Conservation (phyloP, 2,888 invertebrate species). For the Cosmia pyralina region DNA sequence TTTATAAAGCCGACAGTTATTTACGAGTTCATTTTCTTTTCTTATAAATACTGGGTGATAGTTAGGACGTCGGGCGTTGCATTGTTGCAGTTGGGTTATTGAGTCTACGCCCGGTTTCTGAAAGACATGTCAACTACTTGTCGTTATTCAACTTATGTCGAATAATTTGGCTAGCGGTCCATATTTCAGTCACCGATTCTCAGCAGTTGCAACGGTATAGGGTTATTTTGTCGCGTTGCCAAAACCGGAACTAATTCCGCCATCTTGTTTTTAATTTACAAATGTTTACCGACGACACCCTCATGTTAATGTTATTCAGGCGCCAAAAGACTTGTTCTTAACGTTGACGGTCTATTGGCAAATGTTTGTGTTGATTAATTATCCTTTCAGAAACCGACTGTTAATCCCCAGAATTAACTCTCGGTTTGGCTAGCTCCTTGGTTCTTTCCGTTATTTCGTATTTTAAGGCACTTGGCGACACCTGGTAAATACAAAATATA, state of each 20-base stretch:
- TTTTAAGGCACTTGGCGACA: slow-evolving; percentile 79
- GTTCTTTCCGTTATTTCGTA: slow-evolving; percentile 82
- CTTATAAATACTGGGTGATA: neutral
- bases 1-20: neutral
- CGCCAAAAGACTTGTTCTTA: neutral
- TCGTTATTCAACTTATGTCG: no score
- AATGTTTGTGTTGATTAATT: neutral
- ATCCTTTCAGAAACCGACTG: neutral
- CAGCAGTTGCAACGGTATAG: no score
- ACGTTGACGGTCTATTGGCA: no score
- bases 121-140: neutral
- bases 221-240: no score
- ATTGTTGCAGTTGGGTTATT: neutral
- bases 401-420: slow-evolving; percentile 66
- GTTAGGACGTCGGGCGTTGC: neutral
- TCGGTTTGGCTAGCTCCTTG: slow-evolving; percentile 81
- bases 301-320: neutral
- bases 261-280: no score
- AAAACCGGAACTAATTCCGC: no score
- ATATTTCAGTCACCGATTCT: no score
- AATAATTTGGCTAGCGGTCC: no score
- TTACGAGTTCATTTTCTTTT: neutral
- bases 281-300: no score
- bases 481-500: slow-evolving; percentile 71
- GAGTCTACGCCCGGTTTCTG: neutral